Evolutionary conservation across 2,113 vertebrate genomes (phyloP).

Genomic region (Tragelaphus imberbis): DNA sequence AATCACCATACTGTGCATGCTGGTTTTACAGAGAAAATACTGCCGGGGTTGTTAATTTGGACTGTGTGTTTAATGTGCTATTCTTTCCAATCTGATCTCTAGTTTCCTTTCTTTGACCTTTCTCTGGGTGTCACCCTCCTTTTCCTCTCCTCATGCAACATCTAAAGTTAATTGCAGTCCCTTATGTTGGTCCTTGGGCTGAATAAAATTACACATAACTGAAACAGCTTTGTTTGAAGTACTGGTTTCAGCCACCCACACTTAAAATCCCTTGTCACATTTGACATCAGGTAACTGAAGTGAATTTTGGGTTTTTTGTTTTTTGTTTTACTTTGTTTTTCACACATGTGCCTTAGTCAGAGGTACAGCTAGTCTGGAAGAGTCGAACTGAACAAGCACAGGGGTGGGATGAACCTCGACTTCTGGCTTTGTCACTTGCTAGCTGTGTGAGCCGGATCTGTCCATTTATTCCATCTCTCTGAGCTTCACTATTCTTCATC

Average conservation of each 20-base stretch:
- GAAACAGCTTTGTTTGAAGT: neutral
- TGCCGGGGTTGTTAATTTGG: neutral
- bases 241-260: neutral
- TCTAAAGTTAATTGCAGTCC: neutral
- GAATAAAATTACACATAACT: neutral
- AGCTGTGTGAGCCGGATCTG: neutral
- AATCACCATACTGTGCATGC: neutral
- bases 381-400: neutral
- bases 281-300: neutral
- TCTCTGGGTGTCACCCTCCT: neutral
- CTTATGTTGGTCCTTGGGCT: too few relatives aligned
- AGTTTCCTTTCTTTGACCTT: constrained; percentile 8
- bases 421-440: neutral
- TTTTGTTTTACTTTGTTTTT: neutral
- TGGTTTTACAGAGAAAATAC: neutral
- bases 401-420: neutral
- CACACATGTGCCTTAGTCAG: neutral
- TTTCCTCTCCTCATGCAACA: neutral
- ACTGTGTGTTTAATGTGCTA: neutral
- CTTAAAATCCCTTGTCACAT: neutral
- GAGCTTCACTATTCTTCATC: neutral
- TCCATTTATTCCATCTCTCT: neutral
- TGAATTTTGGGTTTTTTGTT: neutral
- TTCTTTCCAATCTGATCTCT: neutral
- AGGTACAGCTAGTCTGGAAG: neutral